Percentiles rank a stretch among this genome's conserved stretches.
Evolutionary conservation across 2,113 vertebrate species (phyloP).

Genomic region (Rhabdomys dilectus): DNA sequence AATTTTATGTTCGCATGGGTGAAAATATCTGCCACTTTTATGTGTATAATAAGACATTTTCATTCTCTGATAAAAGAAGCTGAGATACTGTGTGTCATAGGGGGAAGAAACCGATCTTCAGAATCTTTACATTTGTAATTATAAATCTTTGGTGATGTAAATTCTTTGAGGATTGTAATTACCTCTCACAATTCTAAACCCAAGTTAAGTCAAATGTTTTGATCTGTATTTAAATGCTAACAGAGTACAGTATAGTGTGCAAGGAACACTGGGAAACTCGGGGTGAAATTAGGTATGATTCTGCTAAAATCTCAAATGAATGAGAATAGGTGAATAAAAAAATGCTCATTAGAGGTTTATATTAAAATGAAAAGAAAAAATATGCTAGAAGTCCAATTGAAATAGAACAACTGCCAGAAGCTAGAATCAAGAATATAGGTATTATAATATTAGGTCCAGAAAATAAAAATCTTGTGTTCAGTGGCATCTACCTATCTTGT

Average conservation of each 20-base stretch:
- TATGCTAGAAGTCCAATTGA: background rate
- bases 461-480: background rate
- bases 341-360: background rate
- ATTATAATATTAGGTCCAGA: background rate
- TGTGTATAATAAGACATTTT: background rate
- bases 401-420: background rate
- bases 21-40: background rate
- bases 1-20: background rate
- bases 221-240: background rate
- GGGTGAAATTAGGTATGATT: background rate
- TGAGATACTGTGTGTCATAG: background rate
- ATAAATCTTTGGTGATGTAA: background rate
- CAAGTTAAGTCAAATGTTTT: conserved; percentile 37
- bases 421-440: background rate
- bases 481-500: conserved; percentile 18
- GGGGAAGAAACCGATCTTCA: background rate
- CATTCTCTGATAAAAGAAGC: background rate
- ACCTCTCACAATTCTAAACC: background rate
- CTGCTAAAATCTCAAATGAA: background rate
- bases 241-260: background rate
- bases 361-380: background rate
- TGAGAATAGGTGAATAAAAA: background rate
- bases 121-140: background rate
- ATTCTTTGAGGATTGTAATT: background rate
- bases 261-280: conserved; percentile 8